phyloP scores from a whole-genome alignment of 2,888 invertebrate species.

The Quadroppia sp. region DNA sequence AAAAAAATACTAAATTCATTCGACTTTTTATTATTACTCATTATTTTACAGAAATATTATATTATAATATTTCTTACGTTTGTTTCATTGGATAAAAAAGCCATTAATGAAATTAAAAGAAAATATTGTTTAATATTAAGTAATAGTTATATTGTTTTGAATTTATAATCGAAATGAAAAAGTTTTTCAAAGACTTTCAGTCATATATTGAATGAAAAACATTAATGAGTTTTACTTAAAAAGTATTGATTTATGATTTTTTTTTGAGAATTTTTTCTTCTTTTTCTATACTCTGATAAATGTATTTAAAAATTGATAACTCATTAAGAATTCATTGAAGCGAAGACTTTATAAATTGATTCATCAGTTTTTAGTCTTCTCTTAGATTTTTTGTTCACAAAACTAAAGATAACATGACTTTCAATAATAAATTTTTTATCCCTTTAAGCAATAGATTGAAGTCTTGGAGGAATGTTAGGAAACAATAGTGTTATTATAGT shows the following conservation, averaged over 20 bases:
- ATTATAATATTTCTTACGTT: too few species aligned
- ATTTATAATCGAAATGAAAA: not conserved
- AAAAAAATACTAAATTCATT: not conserved
- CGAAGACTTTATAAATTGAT: not conserved
- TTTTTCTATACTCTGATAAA: not conserved
- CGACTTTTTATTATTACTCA: not conserved
- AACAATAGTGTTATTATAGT: slow-evolving; percentile 8
- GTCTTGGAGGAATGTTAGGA: not conserved
- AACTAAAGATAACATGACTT: not conserved
- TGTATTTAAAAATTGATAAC: slow-evolving; percentile 6
- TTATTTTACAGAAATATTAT: too few species aligned
- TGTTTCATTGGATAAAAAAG: slow-evolving; percentile 10
- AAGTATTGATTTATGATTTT: not conserved
- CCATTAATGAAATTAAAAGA: slow-evolving; percentile 12
- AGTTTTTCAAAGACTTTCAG: not conserved
- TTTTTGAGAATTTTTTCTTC: not conserved
- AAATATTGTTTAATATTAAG: not conserved
- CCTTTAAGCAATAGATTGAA: not conserved
- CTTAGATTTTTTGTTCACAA: not conserved
- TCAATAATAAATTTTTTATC: slow-evolving; percentile 10
- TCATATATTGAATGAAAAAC: too few species aligned
- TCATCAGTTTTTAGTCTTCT: not conserved
- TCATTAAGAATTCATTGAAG: slow-evolving; percentile 7
- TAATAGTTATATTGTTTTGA: not conserved
- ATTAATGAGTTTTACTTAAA: not conserved